These are phyloP conservation scores for Caenorhabditis afra DNA, from an alignment of 2,888 invertebrate genomes.

Conservation along the genomic window DNA sequence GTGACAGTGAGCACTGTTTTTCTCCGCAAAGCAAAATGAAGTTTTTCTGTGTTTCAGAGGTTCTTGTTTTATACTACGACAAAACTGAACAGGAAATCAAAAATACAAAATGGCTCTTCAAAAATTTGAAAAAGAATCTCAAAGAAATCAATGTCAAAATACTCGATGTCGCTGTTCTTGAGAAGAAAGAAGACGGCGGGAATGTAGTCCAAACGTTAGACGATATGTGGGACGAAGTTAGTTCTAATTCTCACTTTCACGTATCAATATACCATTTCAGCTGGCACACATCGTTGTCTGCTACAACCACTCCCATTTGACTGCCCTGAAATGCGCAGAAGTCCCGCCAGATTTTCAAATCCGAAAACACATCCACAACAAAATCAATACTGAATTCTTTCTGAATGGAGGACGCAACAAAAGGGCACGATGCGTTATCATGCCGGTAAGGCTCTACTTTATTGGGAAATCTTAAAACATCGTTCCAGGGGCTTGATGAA, in stretches of 20 bases:
- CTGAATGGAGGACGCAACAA: constrained; percentile 37
- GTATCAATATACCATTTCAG: constrained; percentile 17
- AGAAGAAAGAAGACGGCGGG: constrained; percentile 42
- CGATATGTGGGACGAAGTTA: constrained; percentile 33
- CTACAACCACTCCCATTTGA: constrained; percentile 35
- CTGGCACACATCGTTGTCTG: constrained; percentile 52
- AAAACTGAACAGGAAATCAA: constrained; percentile 24
- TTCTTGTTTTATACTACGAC: constrained; percentile 50
- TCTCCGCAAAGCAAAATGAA: background rate
- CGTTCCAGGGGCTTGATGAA: background rate
- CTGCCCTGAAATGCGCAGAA: background rate
- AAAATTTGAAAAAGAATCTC: constrained; percentile 41
- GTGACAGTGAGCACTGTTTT: background rate
- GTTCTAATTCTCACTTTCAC: background rate
- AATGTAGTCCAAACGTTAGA: constrained; percentile 33
- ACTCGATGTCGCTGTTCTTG: constrained; percentile 27
- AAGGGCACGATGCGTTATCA: constrained; percentile 48
- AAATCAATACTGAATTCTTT: constrained; percentile 32
- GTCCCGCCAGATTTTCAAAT: background rate
- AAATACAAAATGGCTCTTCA: constrained; percentile 48
- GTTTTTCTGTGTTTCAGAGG: constrained; percentile 37
- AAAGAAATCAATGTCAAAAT: background rate
- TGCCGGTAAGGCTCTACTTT: constrained; percentile 41
- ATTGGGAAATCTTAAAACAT: background rate
- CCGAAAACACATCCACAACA: constrained; percentile 29